Evolutionary conservation across 1,140 invertebrate genomes (phyloP).

Genomic region (Archegozetes longisetosus): DNA sequence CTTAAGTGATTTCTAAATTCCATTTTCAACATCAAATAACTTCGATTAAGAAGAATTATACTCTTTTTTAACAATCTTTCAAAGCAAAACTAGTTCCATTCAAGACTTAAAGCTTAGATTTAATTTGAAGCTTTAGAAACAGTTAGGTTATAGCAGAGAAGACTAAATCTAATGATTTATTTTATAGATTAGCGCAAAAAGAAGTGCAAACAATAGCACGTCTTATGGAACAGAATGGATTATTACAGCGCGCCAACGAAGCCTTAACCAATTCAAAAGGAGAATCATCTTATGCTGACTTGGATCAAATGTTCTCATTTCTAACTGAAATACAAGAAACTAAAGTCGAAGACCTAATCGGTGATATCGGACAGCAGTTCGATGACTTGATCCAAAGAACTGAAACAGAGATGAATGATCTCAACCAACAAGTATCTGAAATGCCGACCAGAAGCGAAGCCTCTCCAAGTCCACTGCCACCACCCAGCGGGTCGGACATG

Average conservation of each 20-base stretch:
- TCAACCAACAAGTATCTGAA: slow-evolving; percentile 6
- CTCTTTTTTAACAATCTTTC: neutral
- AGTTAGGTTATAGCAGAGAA: no score
- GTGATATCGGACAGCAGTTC: slow-evolving; percentile 45
- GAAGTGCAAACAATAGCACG: slow-evolving; percentile 55
- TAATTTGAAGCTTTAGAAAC: no score
- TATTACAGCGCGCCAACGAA: slow-evolving; percentile 5
- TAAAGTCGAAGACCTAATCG: slow-evolving; percentile 48
- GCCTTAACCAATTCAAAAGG: neutral
- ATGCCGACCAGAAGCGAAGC: neutral
- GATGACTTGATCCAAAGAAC: slow-evolving; percentile 59
- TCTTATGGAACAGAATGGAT: slow-evolving; percentile 46
- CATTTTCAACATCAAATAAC: neutral
- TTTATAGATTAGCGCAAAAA: slow-evolving; percentile 50
- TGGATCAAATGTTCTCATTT: slow-evolving; percentile 86
- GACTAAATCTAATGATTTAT: no score
- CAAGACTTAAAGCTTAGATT: slow-evolving; percentile 24
- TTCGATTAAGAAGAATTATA: neutral
- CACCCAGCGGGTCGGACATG: slow-evolving; percentile 10
- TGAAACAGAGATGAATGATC: slow-evolving; percentile 28
- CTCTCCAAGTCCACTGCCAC: slow-evolving; percentile 14
- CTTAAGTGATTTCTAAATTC: neutral
- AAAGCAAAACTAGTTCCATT: neutral
- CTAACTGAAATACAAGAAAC: slow-evolving; percentile 57
- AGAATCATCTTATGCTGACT: slow-evolving; percentile 47